Evolutionary conservation across 2,113 vertebrate species (phyloP).

Genomic region (Aegithalos caudatus): DNA sequence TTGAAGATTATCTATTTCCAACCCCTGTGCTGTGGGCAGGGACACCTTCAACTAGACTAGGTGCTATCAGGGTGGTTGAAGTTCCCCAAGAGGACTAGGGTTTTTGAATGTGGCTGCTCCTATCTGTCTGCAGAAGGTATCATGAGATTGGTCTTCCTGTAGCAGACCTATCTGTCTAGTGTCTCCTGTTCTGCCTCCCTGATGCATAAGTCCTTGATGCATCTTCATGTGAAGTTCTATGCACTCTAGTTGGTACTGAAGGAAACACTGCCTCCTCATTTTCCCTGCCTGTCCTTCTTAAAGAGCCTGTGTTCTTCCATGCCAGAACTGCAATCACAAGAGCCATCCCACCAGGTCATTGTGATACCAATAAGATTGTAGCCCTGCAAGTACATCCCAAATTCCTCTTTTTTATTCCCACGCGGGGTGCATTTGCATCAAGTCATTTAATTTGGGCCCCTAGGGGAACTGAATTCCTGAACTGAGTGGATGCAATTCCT

Average conservation of each 20-base stretch:
- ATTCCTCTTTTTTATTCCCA: neutral
- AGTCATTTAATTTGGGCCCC: neutral
- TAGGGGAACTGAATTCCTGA: accelerated
- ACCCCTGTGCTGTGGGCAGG: neutral
- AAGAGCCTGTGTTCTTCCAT: neutral
- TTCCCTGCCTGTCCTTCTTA: neutral
- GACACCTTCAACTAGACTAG: neutral
- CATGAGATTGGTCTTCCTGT: neutral
- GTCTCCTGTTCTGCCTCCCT: too few species aligned
- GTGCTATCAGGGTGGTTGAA: neutral
- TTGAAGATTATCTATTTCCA: neutral
- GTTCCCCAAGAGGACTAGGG: neutral
- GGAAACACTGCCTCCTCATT: neutral
- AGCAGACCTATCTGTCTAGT: neutral
- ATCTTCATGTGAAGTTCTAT: neutral
- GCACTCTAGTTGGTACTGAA: neutral
- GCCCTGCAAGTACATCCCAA: too few species aligned
- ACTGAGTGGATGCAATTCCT: neutral
- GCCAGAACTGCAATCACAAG: neutral
- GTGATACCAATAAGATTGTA: accelerated
- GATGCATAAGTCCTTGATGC: too few species aligned
- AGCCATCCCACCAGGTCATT: neutral
- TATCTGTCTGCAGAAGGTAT: neutral
- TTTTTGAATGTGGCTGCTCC: neutral
- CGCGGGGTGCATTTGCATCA: neutral